Conservation (phyloP, 35 echinoderm and acorn worm species). For the Chiridota heheva region DNA sequence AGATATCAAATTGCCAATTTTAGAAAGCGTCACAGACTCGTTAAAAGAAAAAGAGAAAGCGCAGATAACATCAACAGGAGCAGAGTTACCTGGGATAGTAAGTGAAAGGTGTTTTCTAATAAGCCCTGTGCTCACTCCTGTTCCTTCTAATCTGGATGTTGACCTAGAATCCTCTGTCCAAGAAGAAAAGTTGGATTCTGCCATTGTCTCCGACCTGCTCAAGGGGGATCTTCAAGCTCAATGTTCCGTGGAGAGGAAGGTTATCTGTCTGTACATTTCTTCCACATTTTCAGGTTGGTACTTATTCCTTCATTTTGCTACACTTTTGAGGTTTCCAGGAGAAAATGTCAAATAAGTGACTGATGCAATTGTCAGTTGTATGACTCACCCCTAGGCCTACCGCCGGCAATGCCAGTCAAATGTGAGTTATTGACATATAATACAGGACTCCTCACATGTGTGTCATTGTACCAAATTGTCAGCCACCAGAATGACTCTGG, state of each 20-base stretch:
- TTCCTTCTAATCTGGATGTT: background rate
- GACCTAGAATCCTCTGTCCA: background rate
- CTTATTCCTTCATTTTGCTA: background rate
- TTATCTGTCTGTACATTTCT: constrained; percentile 61
- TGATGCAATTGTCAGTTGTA: no score
- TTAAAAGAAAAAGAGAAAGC: background rate
- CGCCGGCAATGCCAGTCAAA: no score
- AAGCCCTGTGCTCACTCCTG: constrained; percentile 61
- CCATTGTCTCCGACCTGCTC: constrained; percentile 34
- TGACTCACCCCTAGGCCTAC: no score
- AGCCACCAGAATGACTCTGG: no score
- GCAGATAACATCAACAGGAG: background rate
- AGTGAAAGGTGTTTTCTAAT: background rate
- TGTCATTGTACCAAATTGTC: no score
- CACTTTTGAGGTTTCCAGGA: background rate
- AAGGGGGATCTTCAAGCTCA: constrained; percentile 43
- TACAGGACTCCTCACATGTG: background rate
- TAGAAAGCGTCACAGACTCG: no score
- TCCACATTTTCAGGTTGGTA: constrained; percentile 63
- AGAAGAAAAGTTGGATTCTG: background rate
- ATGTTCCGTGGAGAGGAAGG: constrained; percentile 37
- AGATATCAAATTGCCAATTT: no score
- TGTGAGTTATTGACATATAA: no score
- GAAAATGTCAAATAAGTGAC: no score
- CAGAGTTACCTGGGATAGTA: background rate